Conservation (phyloP, 2,888 invertebrate genomes). For the Atrina japonica region DNA sequence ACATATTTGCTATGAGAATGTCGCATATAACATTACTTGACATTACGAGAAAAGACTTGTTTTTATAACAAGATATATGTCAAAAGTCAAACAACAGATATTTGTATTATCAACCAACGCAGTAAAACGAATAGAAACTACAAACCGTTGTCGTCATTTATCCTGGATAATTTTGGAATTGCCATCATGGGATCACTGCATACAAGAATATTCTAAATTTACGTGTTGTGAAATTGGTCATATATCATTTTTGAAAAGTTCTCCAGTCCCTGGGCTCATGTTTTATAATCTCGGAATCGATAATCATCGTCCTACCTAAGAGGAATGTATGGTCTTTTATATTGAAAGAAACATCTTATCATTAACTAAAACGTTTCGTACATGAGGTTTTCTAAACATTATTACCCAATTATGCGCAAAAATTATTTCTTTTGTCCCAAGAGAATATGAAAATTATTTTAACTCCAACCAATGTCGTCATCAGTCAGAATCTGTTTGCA, state of each 20-base stretch:
- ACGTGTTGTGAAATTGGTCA: too few relatives aligned
- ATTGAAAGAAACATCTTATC: conserved; percentile 29
- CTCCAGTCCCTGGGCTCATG: background rate
- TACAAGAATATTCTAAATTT: too few relatives aligned
- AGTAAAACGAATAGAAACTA: too few relatives aligned
- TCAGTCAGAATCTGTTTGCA: conserved; percentile 29
- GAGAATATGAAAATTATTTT: conserved; percentile 27
- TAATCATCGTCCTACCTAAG: background rate
- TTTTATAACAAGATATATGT: too few relatives aligned
- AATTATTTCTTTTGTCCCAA: conserved; percentile 14
- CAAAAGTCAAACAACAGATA: too few relatives aligned
- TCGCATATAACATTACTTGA: too few relatives aligned
- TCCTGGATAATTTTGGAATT: too few relatives aligned
- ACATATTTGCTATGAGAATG: too few relatives aligned
- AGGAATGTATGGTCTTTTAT: conserved; percentile 23
- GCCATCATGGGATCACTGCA: too few relatives aligned
- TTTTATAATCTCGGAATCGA: background rate
- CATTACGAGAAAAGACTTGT: too few relatives aligned
- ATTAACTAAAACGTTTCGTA: background rate
- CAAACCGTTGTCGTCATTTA: too few relatives aligned
- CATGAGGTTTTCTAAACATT: conserved; percentile 13
- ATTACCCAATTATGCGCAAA: conserved; percentile 29
- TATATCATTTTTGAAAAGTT: conserved; percentile 7
- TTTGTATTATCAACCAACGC: too few relatives aligned
- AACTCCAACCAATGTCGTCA: conserved; percentile 19